Evolutionary conservation across 2,113 vertebrate genomes (phyloP), one percentile per base, ranked within the genome.

Genomic region (Sclerurus mexicanus): DNA sequence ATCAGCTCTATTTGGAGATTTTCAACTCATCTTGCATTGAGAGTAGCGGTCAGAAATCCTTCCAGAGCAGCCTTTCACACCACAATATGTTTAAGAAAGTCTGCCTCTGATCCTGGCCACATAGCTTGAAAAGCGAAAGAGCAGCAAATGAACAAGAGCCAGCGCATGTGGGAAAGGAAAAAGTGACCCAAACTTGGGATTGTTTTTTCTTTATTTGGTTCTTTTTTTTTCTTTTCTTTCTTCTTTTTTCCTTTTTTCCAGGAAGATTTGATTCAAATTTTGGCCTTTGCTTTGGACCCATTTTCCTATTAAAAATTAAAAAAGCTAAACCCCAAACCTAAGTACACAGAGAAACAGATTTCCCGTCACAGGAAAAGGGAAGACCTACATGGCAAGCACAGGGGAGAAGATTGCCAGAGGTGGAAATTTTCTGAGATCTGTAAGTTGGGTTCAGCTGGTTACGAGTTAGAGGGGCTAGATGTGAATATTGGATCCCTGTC

Each of bases 371-470:
- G 95, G 95, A 96, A 94, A 89, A 94, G 73, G 92, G 62, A 74
- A 23, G 81, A 94, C 87, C 77, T 96, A 72, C 40, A 78, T 95
- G 91, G 91, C 95, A 96, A 94, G 89, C 63, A 64, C 0, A 2
- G 22, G 30, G 25, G 28, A 92, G 66, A 90, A 93, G 86, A 75
- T 31, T 95, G 90, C 96, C 96, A 97, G 93, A 95, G 79, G 93
- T 95, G 92, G 96, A 96, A 95, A 93, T 94, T 95, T 95, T 94
- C 83, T 95, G 83, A 60, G 90, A 94, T 96, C 95, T 96, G 80
- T 1, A 13, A 96, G 90, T 59, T 93, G 73, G 80, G 86, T 94
- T 95, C 93, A 93, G 83, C 83, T 95, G 76, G 90, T 96, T 96
- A 92, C 28, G 1, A 93, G 88, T 77, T 75, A 94, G 83, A 92